Conservation (phyloP, 2,888 invertebrate species). For the Leucophora obtusa region DNA sequence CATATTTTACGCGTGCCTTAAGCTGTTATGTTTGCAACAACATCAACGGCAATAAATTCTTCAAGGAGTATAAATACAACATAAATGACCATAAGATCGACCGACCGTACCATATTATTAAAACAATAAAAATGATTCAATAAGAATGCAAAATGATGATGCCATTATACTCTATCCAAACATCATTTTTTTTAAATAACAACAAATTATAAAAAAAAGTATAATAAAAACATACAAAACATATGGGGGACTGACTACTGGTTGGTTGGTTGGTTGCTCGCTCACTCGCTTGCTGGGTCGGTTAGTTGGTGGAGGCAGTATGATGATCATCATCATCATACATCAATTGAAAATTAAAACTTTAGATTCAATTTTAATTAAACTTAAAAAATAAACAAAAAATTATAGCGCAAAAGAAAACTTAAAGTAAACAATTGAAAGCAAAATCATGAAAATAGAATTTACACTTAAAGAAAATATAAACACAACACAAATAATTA, state of each 20-base stretch:
- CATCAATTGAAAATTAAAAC: constrained; percentile 49
- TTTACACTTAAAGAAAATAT: constrained; percentile 9
- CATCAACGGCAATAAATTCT: constrained; percentile 4
- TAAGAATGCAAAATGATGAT: constrained; percentile 42
- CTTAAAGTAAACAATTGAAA: constrained; percentile 15
- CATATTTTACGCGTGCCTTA: constrained; percentile 41
- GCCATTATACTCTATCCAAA: constrained; percentile 27
- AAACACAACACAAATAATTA: too few species aligned
- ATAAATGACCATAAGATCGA: constrained; percentile 13
- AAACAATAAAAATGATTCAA: constrained; percentile 37
- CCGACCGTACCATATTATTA: constrained; percentile 14
- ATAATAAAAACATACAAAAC: constrained; percentile 15
- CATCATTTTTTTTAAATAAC: background rate
- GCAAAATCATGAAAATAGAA: background rate
- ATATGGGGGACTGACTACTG: constrained; percentile 38
- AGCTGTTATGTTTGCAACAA: constrained; percentile 20
- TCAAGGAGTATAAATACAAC: constrained; percentile 27
- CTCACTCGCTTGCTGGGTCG: background rate
- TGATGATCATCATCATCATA: background rate
- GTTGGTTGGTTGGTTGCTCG: background rate
- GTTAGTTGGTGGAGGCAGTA: background rate
- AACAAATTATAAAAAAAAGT: constrained; percentile 3
- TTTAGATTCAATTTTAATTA: constrained; percentile 52
- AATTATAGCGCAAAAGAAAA: constrained; percentile 13
- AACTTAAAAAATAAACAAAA: constrained; percentile 45